Conservation (phyloP, 2,113 vertebrate species). For the Percopsis transmontana region DNA sequence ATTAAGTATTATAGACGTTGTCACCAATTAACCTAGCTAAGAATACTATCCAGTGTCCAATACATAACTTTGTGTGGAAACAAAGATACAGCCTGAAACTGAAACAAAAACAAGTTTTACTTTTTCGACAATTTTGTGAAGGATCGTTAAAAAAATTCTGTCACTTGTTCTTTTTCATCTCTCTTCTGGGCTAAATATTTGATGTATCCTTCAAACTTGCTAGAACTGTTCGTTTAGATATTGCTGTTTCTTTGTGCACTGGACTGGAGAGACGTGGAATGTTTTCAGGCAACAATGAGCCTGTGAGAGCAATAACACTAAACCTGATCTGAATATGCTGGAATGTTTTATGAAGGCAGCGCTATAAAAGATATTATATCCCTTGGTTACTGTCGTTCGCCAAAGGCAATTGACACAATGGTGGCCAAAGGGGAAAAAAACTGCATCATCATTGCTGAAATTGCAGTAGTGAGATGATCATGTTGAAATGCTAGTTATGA, state of each 20-base stretch:
- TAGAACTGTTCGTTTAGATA: constrained; percentile 15
- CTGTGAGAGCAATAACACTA: constrained; percentile 57
- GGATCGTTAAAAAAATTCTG: too few relatives aligned
- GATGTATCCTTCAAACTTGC: constrained; percentile 10
- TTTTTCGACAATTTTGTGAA: too few relatives aligned
- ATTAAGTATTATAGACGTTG: too few relatives aligned
- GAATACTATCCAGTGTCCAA: too few relatives aligned
- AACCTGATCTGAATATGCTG: constrained; percentile 55
- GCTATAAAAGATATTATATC: too few relatives aligned
- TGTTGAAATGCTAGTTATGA: constrained; percentile 47
- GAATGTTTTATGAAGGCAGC: too few relatives aligned
- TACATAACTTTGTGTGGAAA: too few relatives aligned
- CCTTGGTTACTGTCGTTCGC: not conserved
- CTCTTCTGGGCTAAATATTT: constrained; percentile 33
- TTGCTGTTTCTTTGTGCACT: constrained; percentile 7
- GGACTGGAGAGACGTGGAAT: constrained; percentile 25
- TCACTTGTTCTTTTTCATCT: constrained; percentile 42
- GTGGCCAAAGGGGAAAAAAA: constrained; percentile 38
- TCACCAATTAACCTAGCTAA: too few relatives aligned
- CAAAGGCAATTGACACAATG: constrained; percentile 42
- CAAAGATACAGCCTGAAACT: too few relatives aligned
- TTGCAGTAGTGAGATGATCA: constrained; percentile 31
- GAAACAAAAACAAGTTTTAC: too few relatives aligned
- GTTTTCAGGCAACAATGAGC: constrained; percentile 54
- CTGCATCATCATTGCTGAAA: constrained; percentile 63